These are phyloP conservation scores for Podiceps cristatus DNA, from an alignment of 2,113 vertebrate genomes.

Conservation along the genomic window DNA sequence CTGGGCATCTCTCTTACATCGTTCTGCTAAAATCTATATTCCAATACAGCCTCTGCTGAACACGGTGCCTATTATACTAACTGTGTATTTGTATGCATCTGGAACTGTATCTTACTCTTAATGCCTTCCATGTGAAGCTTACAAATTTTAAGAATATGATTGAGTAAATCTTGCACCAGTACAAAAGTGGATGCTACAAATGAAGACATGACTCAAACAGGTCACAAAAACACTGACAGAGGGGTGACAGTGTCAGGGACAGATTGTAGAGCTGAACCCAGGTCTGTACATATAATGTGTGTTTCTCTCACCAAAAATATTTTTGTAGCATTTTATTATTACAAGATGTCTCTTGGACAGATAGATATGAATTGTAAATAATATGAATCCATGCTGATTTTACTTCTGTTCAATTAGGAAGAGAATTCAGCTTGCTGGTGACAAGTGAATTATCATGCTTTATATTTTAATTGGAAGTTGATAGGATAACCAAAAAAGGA, in stretches of 20 bases:
- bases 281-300: not conserved
- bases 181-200: not conserved
- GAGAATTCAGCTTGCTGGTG: not conserved
- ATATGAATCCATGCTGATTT: not conserved
- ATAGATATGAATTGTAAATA: not conserved
- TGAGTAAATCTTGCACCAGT: not conserved
- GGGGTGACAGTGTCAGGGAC: not conserved
- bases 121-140: not conserved
- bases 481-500: not conserved
- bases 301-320: not conserved
- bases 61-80: not conserved
- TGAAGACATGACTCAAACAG: not conserved
- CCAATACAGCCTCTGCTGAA: not conserved
- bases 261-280: not conserved
- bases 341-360: not conserved
- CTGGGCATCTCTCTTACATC: no score
- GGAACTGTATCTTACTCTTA: not conserved
- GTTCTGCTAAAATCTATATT: not conserved
- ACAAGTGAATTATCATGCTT: not conserved
- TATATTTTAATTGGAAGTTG: conserved; percentile 4
- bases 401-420: not conserved
- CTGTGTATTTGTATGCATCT: not conserved
- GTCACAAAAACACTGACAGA: not conserved
- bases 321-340: not conserved
- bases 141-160: not conserved